Evolutionary conservation across 2,888 invertebrate genomes (phyloP).

Genomic region (Tuta absoluta): DNA sequence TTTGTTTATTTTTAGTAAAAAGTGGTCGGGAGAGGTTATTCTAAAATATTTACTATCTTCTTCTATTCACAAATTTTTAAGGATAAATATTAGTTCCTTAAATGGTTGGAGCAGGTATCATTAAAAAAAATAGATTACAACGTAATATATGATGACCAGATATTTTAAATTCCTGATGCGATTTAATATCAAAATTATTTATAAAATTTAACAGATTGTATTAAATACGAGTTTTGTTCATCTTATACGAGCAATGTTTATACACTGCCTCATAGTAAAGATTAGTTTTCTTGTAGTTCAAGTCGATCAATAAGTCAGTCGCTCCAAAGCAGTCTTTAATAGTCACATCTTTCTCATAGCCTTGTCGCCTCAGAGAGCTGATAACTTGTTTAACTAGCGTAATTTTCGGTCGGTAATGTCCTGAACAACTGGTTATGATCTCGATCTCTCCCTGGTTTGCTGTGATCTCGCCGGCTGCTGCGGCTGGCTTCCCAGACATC

Average conservation of each 20-base stretch:
- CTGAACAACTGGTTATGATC: slow-evolving; percentile 17
- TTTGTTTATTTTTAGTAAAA: too few species aligned
- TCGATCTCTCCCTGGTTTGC: slow-evolving; percentile 16
- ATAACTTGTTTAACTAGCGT: slow-evolving; percentile 9
- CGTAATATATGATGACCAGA: too few species aligned
- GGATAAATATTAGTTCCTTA: too few species aligned
- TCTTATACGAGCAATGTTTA: slow-evolving; percentile 1
- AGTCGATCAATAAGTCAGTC: slow-evolving; percentile 1
- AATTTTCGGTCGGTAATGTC: slow-evolving; percentile 16
- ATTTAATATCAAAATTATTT: too few species aligned
- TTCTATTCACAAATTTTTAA: too few species aligned
- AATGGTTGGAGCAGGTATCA: too few species aligned
- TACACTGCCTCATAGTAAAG: slow-evolving; percentile 2
- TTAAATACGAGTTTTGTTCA: neutral
- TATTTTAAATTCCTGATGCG: too few species aligned
- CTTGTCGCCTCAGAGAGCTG: slow-evolving; percentile 7
- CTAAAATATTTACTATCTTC: too few species aligned
- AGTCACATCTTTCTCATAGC: neutral
- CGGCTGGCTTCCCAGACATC: slow-evolving; percentile 13
- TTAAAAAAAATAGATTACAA: too few species aligned
- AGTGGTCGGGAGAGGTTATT: too few species aligned
- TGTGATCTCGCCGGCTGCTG: slow-evolving; percentile 9
- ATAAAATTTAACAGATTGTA: too few species aligned
- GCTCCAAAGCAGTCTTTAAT: neutral
- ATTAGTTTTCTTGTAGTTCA: slow-evolving; percentile 15